A percentile compares a stretch with the other conserved stretches of the same genome.
Evolutionary conservation across 64 coral and sea anemone species (phyloP).

Genomic region (Montipora cactus): DNA sequence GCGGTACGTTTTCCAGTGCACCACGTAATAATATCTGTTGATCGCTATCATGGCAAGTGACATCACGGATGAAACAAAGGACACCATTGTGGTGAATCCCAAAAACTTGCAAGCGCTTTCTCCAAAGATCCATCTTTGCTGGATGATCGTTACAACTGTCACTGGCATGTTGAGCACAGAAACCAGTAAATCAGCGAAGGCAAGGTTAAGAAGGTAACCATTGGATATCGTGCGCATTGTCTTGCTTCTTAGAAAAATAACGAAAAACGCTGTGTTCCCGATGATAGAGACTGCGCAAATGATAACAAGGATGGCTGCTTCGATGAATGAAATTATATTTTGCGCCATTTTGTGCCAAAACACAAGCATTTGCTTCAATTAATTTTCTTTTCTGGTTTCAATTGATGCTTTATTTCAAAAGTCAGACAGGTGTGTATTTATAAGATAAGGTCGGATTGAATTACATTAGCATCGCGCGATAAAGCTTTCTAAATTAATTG

Average conservation of each 20-base stretch:
- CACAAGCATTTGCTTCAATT: not conserved
- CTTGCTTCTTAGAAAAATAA: not conserved
- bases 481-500: too few relatives aligned
- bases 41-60: constrained; percentile 49
- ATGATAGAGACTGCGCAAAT: constrained; percentile 10
- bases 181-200: constrained; percentile 54
- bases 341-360: not conserved
- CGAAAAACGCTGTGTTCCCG: constrained; percentile 20
- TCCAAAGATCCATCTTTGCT: constrained; percentile 40
- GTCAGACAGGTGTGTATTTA: too few relatives aligned
- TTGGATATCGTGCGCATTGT: not conserved
- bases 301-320: not conserved
- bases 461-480: too few relatives aligned
- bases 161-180: constrained; percentile 26
- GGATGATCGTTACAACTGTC: constrained; percentile 22
- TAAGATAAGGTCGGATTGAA: too few relatives aligned
- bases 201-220: constrained; percentile 32
- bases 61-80: constrained; percentile 43
- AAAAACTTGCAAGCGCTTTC: not conserved
- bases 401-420: too few relatives aligned
- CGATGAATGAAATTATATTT: not conserved
- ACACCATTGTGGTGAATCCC: constrained; percentile 41
- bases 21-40: constrained; percentile 66
- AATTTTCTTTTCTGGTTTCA: not conserved
- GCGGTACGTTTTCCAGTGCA: constrained; percentile 56